Evolutionary conservation across 2,888 invertebrate species (phyloP).

Genomic region (Steinernema scapterisci): DNA sequence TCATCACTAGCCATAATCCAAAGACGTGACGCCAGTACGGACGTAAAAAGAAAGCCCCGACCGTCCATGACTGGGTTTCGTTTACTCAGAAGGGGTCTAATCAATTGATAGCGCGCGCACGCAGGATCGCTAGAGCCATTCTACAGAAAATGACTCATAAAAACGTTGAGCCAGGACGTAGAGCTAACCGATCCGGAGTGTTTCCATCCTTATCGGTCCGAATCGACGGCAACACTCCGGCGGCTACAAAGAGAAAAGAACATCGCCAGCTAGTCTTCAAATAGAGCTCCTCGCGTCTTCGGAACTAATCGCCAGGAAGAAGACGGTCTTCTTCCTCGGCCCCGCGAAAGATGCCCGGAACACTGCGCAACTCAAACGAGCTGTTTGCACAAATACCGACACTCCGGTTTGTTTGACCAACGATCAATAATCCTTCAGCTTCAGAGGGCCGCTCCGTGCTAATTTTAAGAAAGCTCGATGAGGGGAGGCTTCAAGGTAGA

Average conservation of each 20-base stretch:
- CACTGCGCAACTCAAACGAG: not conserved
- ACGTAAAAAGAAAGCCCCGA: not conserved
- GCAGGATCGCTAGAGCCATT: not conserved
- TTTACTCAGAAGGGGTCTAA: constrained; percentile 24
- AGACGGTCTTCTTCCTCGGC: not conserved
- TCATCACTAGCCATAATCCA: not conserved
- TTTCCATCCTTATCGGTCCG: not conserved
- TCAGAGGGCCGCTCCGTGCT: no score
- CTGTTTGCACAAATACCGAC: constrained; percentile 31
- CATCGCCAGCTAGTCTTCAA: not conserved
- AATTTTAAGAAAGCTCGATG: no score
- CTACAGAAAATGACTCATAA: not conserved
- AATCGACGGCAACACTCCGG: not conserved
- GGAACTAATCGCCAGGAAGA: no score
- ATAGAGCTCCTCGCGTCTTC: no score
- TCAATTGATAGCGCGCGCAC: constrained; percentile 4
- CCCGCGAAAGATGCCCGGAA: constrained; percentile 9
- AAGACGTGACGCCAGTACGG: not conserved
- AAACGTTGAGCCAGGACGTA: no score
- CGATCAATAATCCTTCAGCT: constrained; percentile 24
- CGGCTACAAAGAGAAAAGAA: not conserved
- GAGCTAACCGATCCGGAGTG: no score
- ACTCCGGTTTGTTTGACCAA: constrained; percentile 31
- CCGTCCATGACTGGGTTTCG: not conserved
- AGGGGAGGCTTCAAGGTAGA: not conserved